Evolutionary conservation across 2,797 vertebrate species (phyloP).

Genomic region (Sebastes hubbsi): DNA sequence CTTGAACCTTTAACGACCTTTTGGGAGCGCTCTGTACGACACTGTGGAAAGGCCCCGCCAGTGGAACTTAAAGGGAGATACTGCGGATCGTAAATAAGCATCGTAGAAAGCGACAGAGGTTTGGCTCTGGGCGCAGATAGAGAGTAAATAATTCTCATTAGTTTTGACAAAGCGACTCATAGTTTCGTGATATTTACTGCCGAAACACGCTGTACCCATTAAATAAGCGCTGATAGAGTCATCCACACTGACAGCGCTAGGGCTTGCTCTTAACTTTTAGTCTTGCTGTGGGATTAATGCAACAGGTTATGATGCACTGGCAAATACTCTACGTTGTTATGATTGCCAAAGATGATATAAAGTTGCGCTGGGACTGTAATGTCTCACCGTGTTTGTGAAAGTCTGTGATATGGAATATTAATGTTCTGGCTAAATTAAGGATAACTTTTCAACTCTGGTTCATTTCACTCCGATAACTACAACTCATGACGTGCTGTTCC

Average conservation of each 20-base stretch:
- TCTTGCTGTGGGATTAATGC: slow-evolving; percentile 40
- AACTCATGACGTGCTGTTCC: slow-evolving; percentile 17
- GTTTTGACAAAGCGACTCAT: slow-evolving; percentile 68
- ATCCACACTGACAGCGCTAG: slow-evolving; percentile 54
- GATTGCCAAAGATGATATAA: slow-evolving; percentile 48
- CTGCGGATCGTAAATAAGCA: slow-evolving; percentile 67
- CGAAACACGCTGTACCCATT: slow-evolving; percentile 56
- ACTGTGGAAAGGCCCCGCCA: slow-evolving; percentile 30
- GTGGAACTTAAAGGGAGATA: slow-evolving; percentile 61
- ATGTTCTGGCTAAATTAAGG: slow-evolving; percentile 25
- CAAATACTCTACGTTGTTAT: slow-evolving; percentile 45
- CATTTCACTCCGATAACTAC: slow-evolving; percentile 35
- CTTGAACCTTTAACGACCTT: slow-evolving; percentile 65
- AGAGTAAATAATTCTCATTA: slow-evolving; percentile 75
- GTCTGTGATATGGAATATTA: slow-evolving; percentile 50
- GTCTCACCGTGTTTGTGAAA: slow-evolving; percentile 51
- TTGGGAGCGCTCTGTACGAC: slow-evolving; percentile 31
- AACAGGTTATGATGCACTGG: slow-evolving; percentile 54
- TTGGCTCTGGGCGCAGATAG: slow-evolving; percentile 55
- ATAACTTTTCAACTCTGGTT: slow-evolving; percentile 45
- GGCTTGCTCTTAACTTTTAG: slow-evolving; percentile 38
- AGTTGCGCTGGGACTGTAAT: slow-evolving; percentile 32
- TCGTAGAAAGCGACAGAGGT: slow-evolving; percentile 68
- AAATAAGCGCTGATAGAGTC: slow-evolving; percentile 71
- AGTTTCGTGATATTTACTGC: slow-evolving; percentile 68